Evolutionary conservation across 2,888 invertebrate genomes (phyloP).

Genomic region (Hydrotaea diabolus): DNA sequence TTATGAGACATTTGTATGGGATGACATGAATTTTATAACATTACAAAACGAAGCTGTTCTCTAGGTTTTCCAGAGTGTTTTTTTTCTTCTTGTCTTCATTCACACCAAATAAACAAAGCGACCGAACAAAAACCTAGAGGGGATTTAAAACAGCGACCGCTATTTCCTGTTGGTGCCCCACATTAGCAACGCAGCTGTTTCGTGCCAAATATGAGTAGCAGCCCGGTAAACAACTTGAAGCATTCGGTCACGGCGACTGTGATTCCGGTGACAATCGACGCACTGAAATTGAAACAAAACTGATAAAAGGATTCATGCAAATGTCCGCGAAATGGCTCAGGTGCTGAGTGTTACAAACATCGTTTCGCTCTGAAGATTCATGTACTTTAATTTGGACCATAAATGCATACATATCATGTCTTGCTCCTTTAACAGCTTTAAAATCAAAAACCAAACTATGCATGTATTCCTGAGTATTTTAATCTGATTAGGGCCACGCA

Average conservation of each 20-base stretch:
- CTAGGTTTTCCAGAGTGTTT: not conserved
- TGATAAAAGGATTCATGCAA: too few relatives aligned
- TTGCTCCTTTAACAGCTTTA: too few relatives aligned
- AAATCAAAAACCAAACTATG: too few relatives aligned
- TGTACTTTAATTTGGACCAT: too few relatives aligned
- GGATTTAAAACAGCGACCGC: not conserved
- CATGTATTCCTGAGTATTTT: too few relatives aligned
- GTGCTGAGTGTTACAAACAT: too few relatives aligned
- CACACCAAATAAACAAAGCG: not conserved
- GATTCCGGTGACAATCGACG: not conserved
- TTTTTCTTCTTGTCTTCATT: not conserved
- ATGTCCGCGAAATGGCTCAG: too few relatives aligned
- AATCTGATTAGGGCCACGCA: too few relatives aligned
- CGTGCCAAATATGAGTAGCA: not conserved
- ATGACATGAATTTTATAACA: constrained; percentile 36
- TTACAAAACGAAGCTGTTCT: not conserved
- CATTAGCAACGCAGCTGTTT: not conserved
- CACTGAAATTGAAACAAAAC: too few relatives aligned
- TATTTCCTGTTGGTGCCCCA: constrained; percentile 7
- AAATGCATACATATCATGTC: too few relatives aligned
- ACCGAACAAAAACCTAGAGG: not conserved
- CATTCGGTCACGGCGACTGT: constrained; percentile 11
- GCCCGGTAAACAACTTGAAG: not conserved
- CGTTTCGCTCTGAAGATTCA: too few relatives aligned
- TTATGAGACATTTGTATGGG: constrained; percentile 42